phyloP scores from a whole-genome alignment of 2,888 invertebrate genomes.

The Agrotis exclamationis region DNA sequence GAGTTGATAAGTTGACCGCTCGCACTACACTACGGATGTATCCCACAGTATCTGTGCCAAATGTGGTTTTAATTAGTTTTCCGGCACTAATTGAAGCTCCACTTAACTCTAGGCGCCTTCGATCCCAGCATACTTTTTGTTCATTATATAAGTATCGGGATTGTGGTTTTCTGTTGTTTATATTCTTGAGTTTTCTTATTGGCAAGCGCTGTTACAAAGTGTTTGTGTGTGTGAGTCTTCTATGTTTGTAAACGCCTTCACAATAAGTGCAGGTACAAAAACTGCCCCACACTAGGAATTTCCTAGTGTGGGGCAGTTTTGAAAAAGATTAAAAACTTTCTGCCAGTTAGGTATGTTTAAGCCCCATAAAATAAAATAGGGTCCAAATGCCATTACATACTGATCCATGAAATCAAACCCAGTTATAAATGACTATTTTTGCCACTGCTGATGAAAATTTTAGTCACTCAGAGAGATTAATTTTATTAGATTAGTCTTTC shows the following conservation, averaged over 20 bases:
- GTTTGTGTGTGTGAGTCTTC: no score
- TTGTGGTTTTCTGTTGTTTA: constrained; percentile 3
- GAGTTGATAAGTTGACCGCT: constrained; percentile 33
- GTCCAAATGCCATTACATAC: no score
- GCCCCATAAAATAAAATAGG: no score
- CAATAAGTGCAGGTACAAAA: no score
- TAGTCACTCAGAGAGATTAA: not conserved
- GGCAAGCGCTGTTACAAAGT: not conserved
- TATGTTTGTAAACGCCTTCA: no score
- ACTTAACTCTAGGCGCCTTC: constrained; percentile 36
- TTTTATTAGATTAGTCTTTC: no score
- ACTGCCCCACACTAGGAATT: no score
- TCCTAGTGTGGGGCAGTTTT: no score
- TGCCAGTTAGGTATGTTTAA: no score
- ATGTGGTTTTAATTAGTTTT: constrained; percentile 51
- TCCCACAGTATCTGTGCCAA: constrained; percentile 45
- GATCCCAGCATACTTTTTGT: constrained; percentile 23
- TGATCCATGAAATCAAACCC: no score
- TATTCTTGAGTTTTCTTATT: not conserved
- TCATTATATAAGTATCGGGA: constrained; percentile 23
- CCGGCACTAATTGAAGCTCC: constrained; percentile 35
- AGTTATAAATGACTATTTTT: not conserved
- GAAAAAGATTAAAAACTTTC: no score
- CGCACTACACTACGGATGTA: not conserved
- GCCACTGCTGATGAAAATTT: not conserved